Evolutionary conservation across 2,888 invertebrate species (phyloP).

Genomic region (Megaustenia siamemsis): DNA sequence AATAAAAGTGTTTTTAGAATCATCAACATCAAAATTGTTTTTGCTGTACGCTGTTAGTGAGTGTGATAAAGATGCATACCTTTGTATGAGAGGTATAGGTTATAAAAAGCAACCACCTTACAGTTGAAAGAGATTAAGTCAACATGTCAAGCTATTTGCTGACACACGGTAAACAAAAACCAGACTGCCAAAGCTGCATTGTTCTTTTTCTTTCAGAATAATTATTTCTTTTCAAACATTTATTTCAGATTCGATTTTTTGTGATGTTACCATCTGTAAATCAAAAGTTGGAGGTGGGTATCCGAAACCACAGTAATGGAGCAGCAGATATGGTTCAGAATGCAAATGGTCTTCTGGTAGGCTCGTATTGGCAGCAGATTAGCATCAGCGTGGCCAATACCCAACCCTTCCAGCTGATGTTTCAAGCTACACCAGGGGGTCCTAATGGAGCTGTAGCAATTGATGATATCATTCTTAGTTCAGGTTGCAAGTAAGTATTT

Average conservation of each 20-base stretch:
- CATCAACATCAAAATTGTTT: too few species aligned
- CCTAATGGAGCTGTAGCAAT: constrained; percentile 71
- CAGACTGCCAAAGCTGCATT: too few species aligned
- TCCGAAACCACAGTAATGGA: constrained; percentile 68
- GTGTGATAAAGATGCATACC: too few species aligned
- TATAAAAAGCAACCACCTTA: too few species aligned
- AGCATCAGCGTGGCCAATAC: constrained; percentile 59
- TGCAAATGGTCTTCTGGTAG: constrained; percentile 63
- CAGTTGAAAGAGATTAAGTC: too few species aligned
- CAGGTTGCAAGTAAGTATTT: constrained; percentile 63
- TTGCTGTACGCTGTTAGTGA: too few species aligned
- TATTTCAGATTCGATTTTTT: constrained; percentile 46
- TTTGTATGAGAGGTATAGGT: too few species aligned
- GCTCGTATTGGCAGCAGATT: constrained; percentile 71
- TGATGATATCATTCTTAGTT: constrained; percentile 75
- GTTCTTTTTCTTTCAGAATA: too few species aligned
- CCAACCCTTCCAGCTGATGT: constrained; percentile 64
- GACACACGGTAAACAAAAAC: too few species aligned
- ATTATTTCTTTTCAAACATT: not conserved
- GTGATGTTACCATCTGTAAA: constrained; percentile 53
- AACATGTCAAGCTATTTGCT: too few species aligned
- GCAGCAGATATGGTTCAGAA: constrained; percentile 62
- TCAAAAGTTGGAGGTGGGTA: constrained; percentile 67
- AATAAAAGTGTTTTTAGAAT: too few species aligned
- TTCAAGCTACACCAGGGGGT: constrained; percentile 43